Evolutionary conservation across 2,113 vertebrate genomes (phyloP).

Genomic region (Hirundichthys speculiger): DNA sequence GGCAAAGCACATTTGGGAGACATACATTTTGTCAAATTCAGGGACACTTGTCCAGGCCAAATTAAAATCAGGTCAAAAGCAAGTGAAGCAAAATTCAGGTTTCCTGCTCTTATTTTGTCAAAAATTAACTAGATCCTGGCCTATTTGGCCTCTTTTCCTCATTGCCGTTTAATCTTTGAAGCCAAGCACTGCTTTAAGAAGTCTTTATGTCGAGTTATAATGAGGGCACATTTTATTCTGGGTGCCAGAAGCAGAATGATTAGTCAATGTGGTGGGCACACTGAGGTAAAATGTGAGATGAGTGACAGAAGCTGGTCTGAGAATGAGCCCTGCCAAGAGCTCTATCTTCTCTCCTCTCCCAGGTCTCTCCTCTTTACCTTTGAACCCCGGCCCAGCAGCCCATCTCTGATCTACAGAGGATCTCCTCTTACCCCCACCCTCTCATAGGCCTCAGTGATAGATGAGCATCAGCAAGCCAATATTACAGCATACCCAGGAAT

Average conservation of each 20-base stretch:
- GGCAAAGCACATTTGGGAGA: neutral
- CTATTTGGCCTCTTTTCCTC: neutral
- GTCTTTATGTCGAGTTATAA: neutral
- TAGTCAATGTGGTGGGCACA: neutral
- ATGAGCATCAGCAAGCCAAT: slow-evolving; percentile 88
- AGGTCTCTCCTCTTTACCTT: slow-evolving; percentile 67
- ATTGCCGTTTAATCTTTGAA: neutral
- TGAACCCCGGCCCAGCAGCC: slow-evolving; percentile 70
- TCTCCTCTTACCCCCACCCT: slow-evolving; percentile 58
- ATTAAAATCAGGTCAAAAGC: slow-evolving; percentile 1
- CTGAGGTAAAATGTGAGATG: slow-evolving; percentile 11
- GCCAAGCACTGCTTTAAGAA: neutral
- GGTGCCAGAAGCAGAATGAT: slow-evolving; percentile 19
- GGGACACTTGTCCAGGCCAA: slow-evolving; percentile 43
- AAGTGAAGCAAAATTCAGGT: neutral
- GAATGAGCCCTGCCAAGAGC: slow-evolving; percentile 51
- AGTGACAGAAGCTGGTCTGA: slow-evolving; percentile 42
- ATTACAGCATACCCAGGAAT: slow-evolving; percentile 87
- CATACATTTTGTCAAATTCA: neutral
- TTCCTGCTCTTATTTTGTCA: slow-evolving; percentile 8
- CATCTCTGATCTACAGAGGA: slow-evolving; percentile 70
- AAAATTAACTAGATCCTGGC: neutral
- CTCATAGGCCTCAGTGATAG: slow-evolving; percentile 83
- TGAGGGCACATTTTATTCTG: neutral
- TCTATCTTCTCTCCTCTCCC: slow-evolving; percentile 50